A percentile compares a stretch with the other conserved stretches of the same genome.
phyloP scores from a whole-genome alignment of 2,888 invertebrate species.

The Microctonus hyperodae region DNA sequence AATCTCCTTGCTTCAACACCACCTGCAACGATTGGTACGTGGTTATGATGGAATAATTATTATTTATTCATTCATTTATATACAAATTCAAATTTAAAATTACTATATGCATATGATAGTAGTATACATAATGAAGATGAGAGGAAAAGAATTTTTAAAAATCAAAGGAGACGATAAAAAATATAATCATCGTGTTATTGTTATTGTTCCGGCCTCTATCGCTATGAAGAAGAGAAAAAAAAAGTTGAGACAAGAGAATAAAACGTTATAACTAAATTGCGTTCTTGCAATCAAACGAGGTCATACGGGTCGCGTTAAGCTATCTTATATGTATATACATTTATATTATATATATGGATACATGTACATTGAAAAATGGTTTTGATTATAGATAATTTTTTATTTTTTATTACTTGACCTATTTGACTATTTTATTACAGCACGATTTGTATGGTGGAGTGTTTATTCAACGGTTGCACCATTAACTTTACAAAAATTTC shows the following conservation, averaged over 20 bases:
- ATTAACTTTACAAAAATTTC: constrained; percentile 68
- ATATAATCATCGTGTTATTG: background rate
- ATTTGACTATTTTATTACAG: constrained; percentile 59
- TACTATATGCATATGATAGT: no score
- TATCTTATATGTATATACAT: constrained; percentile 9
- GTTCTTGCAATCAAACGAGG: constrained; percentile 41
- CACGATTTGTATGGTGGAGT: constrained; percentile 78
- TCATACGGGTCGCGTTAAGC: constrained; percentile 36
- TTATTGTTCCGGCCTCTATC: constrained; percentile 6
- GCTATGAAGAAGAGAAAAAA: background rate
- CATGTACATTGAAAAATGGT: constrained; percentile 6
- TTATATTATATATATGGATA: constrained; percentile 15
- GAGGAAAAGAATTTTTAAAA: background rate
- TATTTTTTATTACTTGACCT: constrained; percentile 9
- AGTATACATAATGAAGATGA: background rate
- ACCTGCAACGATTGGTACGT: constrained; percentile 67
- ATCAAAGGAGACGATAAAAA: background rate
- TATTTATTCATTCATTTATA: background rate
- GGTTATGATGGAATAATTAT: background rate
- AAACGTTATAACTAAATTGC: background rate
- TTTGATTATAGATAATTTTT: constrained; percentile 9
- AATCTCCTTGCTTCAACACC: constrained; percentile 66
- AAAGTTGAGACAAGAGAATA: background rate
- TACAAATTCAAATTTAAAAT: background rate
- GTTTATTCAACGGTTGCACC: constrained; percentile 72